Percentiles rank a stretch among this genome's conserved stretches.
These are phyloP conservation scores for Esox niger DNA, from an alignment of 2,113 vertebrate species.

Conservation along the genomic window DNA sequence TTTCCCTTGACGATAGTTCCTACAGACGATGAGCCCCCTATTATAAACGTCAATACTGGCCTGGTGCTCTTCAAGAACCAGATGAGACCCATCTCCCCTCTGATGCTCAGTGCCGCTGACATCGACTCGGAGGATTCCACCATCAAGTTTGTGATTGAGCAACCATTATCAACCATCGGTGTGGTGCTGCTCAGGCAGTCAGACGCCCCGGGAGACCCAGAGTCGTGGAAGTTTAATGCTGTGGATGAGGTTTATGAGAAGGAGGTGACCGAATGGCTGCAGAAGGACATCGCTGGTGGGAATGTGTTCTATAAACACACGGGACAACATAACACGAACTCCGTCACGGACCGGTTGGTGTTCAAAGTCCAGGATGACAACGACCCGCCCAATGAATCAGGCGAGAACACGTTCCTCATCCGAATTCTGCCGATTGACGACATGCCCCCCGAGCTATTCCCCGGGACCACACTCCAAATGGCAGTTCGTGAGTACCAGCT, in stretches of 20 bases:
- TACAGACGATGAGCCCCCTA: conserved; percentile 88
- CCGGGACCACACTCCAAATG: conserved; percentile 82
- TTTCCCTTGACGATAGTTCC: conserved; percentile 92
- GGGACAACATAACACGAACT: conserved; percentile 81
- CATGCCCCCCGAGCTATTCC: conserved; percentile 81
- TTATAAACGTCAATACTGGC: conserved; percentile 90
- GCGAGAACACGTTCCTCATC: conserved; percentile 77
- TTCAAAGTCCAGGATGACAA: conserved; percentile 92
- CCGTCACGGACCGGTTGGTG: conserved; percentile 81
- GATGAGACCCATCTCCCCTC: conserved; percentile 76
- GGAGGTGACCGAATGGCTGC: conserved; percentile 84
- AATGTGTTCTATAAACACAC: conserved; percentile 85
- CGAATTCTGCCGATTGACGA: conserved; percentile 85
- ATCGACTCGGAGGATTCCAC: conserved; percentile 90
- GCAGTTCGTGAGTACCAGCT: conserved; percentile 87
- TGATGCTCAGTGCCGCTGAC: conserved; percentile 86
- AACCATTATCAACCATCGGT: conserved; percentile 72
- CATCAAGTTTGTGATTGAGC: conserved; percentile 80
- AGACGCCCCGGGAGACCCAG: conserved; percentile 79
- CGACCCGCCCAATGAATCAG: conserved; percentile 89
- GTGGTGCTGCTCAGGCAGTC: conserved; percentile 83
- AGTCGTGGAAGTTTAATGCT: conserved; percentile 78
- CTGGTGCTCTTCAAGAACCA: conserved; percentile 85
- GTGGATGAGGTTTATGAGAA: conserved; percentile 84
- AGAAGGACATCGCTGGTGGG: conserved; percentile 86